Evolutionary conservation across 2,888 invertebrate genomes (phyloP).

Genomic region (Acronicta aceris): DNA sequence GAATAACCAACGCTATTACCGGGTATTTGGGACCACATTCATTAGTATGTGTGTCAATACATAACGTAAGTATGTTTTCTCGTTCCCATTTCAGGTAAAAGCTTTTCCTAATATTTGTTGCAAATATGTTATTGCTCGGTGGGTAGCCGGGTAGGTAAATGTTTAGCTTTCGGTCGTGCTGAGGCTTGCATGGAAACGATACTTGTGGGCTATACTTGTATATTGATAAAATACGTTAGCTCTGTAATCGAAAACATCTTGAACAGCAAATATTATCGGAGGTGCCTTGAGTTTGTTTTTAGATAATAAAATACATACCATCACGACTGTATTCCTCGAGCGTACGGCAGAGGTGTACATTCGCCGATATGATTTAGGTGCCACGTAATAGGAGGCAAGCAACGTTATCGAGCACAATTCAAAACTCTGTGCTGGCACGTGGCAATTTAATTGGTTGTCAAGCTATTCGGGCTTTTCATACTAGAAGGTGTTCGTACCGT

Average conservation of each 20-base stretch:
- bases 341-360: too few relatives aligned
- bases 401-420: too few relatives aligned
- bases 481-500: too few relatives aligned
- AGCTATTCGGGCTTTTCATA: too few relatives aligned
- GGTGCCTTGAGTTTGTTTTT: background rate
- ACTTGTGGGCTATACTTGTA: conserved; percentile 18
- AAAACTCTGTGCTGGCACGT: too few relatives aligned
- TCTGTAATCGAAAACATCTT: conserved; percentile 24
- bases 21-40: conserved; percentile 53
- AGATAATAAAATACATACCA: background rate
- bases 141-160: conserved; percentile 53
- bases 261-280: conserved; percentile 17
- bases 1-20: conserved; percentile 49
- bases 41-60: conserved; percentile 64
- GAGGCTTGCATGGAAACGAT: conserved; percentile 40
- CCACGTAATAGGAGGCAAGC: too few relatives aligned
- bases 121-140: conserved; percentile 65
- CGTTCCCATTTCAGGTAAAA: conserved; percentile 71
- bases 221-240: conserved; percentile 43
- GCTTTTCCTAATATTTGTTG: conserved; percentile 72
- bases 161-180: conserved; percentile 50
- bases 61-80: conserved; percentile 58
- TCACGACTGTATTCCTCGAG: too few relatives aligned
- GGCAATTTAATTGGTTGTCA: too few relatives aligned
- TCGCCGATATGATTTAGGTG: too few relatives aligned